phyloP scores from a whole-genome alignment of 2,113 vertebrate genomes.

The Litocranius walleri region DNA sequence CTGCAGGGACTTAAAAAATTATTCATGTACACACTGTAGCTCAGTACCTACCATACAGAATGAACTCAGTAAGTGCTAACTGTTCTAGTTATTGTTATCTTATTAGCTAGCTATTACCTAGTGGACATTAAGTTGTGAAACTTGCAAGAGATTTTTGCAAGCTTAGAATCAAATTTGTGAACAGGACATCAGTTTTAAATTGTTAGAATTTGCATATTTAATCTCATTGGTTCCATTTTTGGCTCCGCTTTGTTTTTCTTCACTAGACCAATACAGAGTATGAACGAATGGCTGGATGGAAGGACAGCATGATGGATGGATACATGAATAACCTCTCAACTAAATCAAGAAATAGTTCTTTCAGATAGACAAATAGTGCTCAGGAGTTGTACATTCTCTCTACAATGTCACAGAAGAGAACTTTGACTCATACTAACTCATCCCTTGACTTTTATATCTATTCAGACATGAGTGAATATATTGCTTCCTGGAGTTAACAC shows the following conservation, averaged over 20 bases:
- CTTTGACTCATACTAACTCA: background rate
- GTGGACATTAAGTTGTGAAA: background rate
- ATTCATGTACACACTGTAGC: background rate
- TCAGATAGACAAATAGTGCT: background rate
- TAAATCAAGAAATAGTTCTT: background rate
- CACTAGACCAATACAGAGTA: background rate
- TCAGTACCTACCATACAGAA: background rate
- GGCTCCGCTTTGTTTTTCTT: background rate
- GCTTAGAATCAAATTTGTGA: background rate
- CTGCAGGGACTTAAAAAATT: background rate
- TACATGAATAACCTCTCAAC: background rate
- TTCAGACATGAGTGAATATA: background rate
- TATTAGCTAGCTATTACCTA: background rate
- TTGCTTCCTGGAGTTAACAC: background rate
- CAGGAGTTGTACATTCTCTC: background rate
- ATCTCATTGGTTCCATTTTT: background rate
- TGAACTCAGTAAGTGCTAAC: background rate
- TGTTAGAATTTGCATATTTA: background rate
- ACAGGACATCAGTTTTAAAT: background rate
- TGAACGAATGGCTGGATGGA: background rate
- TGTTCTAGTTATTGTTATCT: background rate
- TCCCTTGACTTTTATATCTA: background rate
- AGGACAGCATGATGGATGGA: background rate
- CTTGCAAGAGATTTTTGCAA: background rate
- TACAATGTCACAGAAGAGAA: background rate